These are phyloP conservation scores for Orthonyx spaldingii DNA, from an alignment of 2,113 vertebrate species.

Conservation along the genomic window DNA sequence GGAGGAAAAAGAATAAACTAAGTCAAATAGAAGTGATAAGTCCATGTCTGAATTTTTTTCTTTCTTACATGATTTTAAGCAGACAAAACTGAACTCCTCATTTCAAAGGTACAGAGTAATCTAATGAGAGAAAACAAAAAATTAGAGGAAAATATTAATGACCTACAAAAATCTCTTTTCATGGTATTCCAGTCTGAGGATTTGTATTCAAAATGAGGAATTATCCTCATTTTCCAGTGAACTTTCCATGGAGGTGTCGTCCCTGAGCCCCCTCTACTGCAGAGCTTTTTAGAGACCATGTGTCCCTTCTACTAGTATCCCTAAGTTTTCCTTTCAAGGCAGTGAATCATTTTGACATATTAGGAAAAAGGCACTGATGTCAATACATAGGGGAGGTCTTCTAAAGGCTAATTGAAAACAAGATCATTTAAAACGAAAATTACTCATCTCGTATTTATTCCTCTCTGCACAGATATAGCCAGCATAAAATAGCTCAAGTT, in stretches of 20 bases:
- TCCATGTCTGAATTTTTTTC: background rate
- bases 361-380: background rate
- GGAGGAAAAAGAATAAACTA: accelerated
- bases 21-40: background rate
- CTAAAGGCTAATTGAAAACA: background rate
- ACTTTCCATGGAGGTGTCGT: background rate
- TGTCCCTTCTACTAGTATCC: background rate
- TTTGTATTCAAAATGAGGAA: background rate
- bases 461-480: background rate
- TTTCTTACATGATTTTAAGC: background rate
- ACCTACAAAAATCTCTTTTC: background rate
- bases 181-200: background rate
- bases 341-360: background rate
- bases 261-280: background rate
- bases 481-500: background rate
- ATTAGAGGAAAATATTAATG: background rate
- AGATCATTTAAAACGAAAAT: slow-evolving; percentile 23
- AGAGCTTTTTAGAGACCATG: background rate
- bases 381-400: background rate
- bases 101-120: background rate
- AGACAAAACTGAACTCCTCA: background rate
- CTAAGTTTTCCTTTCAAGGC: background rate
- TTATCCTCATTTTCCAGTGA: background rate
- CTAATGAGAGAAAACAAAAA: background rate
- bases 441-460: background rate